Evolutionary conservation across 1,140 invertebrate species (phyloP).

Genomic region (Drosophila leontia): DNA sequence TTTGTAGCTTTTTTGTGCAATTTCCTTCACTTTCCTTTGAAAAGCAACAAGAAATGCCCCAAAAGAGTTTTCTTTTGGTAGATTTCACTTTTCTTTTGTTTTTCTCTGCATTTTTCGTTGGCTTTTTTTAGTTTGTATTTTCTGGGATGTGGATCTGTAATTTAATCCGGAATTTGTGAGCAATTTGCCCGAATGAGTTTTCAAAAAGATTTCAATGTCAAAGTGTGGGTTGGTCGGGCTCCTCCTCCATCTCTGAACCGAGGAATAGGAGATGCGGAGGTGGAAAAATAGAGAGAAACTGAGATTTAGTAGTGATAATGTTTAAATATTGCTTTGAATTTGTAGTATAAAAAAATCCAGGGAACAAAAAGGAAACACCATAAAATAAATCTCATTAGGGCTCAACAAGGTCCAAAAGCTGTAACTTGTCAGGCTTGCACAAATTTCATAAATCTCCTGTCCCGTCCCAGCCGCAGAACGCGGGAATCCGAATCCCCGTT

Average conservation of each 20-base stretch:
- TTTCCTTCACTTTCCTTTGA: conserved; percentile 62
- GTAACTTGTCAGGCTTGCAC: conserved; percentile 50
- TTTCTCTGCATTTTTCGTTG: conserved; percentile 31
- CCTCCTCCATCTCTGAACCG: conserved; percentile 10
- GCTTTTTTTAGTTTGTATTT: conserved; percentile 36
- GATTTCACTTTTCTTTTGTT: conserved; percentile 72
- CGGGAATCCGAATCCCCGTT: conserved; percentile 23
- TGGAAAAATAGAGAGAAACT: background rate
- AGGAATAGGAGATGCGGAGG: conserved; percentile 4
- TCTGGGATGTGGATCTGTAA: conserved; percentile 33
- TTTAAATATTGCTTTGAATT: conserved; percentile 7
- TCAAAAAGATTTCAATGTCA: conserved; percentile 71
- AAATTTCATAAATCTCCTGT: conserved; percentile 50
- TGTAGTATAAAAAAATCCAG: background rate
- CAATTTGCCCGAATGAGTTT: conserved; percentile 48
- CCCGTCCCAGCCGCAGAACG: background rate
- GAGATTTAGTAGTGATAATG: conserved; percentile 29
- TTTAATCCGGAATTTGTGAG: conserved; percentile 41
- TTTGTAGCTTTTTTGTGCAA: conserved; percentile 65
- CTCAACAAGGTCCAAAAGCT: conserved; percentile 34
- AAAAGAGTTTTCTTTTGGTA: conserved; percentile 45
- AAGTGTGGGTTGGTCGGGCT: conserved; percentile 30
- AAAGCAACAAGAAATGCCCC: conserved; percentile 12
- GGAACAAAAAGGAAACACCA: conserved; percentile 4
- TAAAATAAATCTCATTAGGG: conserved; percentile 44